Evolutionary conservation across 2,888 invertebrate genomes (phyloP), one percentile per base, ranked within the genome.

Genomic region (Electrophaes corylata): DNA sequence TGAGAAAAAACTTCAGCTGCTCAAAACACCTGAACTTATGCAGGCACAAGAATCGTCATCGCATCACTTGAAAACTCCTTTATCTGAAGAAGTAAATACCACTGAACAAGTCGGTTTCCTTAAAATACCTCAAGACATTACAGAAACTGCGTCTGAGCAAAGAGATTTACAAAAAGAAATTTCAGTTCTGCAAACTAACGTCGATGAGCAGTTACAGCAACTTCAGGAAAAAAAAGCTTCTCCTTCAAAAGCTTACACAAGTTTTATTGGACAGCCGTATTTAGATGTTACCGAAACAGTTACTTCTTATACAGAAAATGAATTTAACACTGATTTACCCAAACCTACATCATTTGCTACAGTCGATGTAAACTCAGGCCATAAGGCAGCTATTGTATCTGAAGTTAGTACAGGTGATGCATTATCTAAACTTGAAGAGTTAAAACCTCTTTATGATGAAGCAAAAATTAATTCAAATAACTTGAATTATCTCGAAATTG

Each of bases 211-310:
- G 61, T 69, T 92, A 60, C 84, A 83, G 73, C 80, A 86, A 26
- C 82, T 93, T 33, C 73, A 88, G 14, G 93, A 94, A 72, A 92
- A 89, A 64, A 93, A 94, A 82, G 83, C 91, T 3, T 73, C 93
- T 20, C 66, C 71, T 11, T 94, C 93, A 60, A 79, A 80, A 57
- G 95, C 94, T 19, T 91, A 89, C 5, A 82, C 89, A 51, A 72
- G 93, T 26, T 88, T 93, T 92, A 79, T 92, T 84, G 75, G 93
- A 88, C 90, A 93, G 83, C 72, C 92, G 94, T 85, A 94, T 65
- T 65, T 96, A 43, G 93, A 92, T 71, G 85, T 95, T 11, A 94
- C 92, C 4, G 93, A 94, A 83, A 75, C 93, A 0, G 72, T 92
- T 50, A 71, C 88, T 3, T 83, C 84, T 52, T 86, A 93, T 46